Evolutionary conservation across 1,140 invertebrate species (phyloP).

Genomic region (Popillia japonica): DNA sequence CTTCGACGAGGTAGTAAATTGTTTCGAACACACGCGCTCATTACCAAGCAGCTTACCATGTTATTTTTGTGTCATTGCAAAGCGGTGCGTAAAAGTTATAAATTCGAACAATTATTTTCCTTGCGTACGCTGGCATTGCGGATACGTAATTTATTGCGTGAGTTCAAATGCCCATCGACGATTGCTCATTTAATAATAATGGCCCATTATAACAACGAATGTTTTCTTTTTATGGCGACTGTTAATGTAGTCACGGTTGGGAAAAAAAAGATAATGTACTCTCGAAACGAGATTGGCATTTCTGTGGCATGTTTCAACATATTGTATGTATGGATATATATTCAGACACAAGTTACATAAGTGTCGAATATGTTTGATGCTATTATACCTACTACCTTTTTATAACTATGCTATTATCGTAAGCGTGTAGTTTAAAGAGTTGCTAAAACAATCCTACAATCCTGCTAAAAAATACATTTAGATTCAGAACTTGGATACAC

Average conservation of each 20-base stretch:
- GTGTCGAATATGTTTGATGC: not conserved
- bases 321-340: not conserved
- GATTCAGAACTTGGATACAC: too few species aligned
- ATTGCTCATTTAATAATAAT: constrained; percentile 12
- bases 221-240: not conserved
- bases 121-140: not conserved
- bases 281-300: not conserved
- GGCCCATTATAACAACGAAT: not conserved
- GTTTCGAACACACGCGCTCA: not conserved
- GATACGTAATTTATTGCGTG: not conserved
- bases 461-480: too few species aligned
- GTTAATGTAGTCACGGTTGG: not conserved
- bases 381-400: not conserved
- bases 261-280: not conserved
- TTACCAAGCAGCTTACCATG: not conserved
- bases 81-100: not conserved
- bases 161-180: not conserved
- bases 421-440: too few species aligned
- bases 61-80: not conserved
- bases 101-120: not conserved
- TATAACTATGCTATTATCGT: too few species aligned
- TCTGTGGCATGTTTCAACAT: not conserved
- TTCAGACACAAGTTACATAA: not conserved
- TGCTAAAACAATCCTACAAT: too few species aligned
- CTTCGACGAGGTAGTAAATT: not conserved